Evolutionary conservation across 2,888 invertebrate genomes (phyloP).

Genomic region (Caenorhabditis sp.): DNA sequence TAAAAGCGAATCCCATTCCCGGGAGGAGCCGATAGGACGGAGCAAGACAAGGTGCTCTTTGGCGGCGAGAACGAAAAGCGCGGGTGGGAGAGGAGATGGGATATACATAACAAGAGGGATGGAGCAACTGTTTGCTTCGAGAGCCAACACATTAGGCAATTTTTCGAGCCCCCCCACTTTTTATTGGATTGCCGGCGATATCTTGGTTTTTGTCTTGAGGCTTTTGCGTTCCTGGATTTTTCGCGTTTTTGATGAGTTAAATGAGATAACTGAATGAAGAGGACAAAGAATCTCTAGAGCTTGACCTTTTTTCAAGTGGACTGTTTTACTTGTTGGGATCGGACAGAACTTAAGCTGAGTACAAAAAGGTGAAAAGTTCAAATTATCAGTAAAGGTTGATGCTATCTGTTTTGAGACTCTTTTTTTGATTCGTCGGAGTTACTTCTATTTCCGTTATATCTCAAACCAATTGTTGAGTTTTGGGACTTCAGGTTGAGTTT

Average conservation of each 20-base stretch:
- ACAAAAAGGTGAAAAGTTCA: no score
- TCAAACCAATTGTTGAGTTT: no score
- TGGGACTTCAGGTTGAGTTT: no score
- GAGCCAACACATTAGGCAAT: constrained; percentile 65
- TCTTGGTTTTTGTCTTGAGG: constrained; percentile 4
- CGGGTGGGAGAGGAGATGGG: constrained; percentile 17
- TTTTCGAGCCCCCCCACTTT: constrained; percentile 49
- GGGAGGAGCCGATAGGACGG: constrained; percentile 33
- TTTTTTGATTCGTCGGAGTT: no score
- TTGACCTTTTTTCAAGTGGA: no score
- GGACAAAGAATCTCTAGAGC: no score
- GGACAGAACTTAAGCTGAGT: no score
- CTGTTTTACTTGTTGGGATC: no score
- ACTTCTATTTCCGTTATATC: no score
- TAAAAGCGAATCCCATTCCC: constrained; percentile 33
- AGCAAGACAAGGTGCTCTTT: constrained; percentile 20
- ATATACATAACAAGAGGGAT: constrained; percentile 27
- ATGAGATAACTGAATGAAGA: background rate
- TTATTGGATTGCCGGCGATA: constrained; percentile 56
- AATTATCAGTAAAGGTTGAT: no score
- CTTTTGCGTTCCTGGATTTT: constrained; percentile 1
- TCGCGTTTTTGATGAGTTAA: constrained; percentile 8
- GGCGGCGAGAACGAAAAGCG: constrained; percentile 50
- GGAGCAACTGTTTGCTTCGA: constrained; percentile 61
- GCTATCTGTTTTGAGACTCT: no score